A percentile compares a stretch with the other conserved stretches of the same genome.
Conservation (phyloP, 2,113 vertebrate genomes). For the Gasterosteus nipponicus region DNA sequence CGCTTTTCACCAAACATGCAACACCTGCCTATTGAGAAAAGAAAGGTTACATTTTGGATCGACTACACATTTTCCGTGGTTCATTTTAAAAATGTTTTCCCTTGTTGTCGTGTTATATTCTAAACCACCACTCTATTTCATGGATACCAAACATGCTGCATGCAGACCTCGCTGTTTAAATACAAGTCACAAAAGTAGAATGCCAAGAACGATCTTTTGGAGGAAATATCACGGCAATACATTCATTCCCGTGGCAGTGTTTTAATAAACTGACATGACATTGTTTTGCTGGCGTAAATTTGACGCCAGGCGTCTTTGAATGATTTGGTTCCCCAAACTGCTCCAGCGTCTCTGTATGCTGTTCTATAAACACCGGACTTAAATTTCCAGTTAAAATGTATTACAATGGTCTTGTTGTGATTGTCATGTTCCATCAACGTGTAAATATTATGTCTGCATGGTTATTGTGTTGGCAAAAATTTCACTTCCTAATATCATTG, state of each 20-base stretch:
- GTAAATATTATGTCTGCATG: background rate
- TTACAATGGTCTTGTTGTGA: background rate
- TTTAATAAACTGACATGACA: slow-evolving; percentile 30
- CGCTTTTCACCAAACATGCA: background rate
- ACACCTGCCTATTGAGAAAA: slow-evolving; percentile 16
- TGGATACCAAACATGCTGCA: slow-evolving; percentile 3
- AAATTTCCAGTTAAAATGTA: background rate
- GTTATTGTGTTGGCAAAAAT: background rate
- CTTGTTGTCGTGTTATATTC: slow-evolving; percentile 14
- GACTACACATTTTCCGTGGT: slow-evolving; percentile 6
- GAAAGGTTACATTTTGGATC: slow-evolving; percentile 17
- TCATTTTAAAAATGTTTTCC: slow-evolving; percentile 24
- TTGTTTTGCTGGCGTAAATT: background rate
- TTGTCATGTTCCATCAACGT: background rate
- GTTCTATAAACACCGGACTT: background rate
- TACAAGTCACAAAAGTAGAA: slow-evolving; percentile 31
- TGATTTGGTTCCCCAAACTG: background rate
- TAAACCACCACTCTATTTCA: slow-evolving; percentile 26
- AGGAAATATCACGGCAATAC: slow-evolving; percentile 11
- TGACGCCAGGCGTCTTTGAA: background rate
- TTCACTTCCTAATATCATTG: background rate
- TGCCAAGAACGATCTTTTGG: slow-evolving; percentile 25
- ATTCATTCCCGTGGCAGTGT: slow-evolving; percentile 14
- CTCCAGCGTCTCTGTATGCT: background rate
- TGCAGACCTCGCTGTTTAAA: slow-evolving; percentile 39